phyloP scores from a whole-genome alignment of 2,888 invertebrate genomes.

The Pterostichus madidus region DNA sequence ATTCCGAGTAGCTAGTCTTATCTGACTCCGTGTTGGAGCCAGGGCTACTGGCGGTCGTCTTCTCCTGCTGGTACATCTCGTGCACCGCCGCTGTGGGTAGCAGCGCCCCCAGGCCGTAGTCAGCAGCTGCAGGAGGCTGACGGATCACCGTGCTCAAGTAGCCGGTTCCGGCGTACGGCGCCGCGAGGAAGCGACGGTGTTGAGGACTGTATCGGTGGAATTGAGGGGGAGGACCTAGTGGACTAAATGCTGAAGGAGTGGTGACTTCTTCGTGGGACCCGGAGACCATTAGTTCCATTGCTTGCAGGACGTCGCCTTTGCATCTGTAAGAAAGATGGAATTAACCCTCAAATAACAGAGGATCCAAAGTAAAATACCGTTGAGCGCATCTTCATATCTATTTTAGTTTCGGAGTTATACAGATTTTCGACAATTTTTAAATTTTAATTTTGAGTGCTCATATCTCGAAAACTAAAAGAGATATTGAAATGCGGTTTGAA shows the following conservation, averaged over 20 bases:
- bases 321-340: constrained; percentile 71
- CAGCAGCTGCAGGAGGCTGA: constrained; percentile 74
- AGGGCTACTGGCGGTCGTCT: constrained; percentile 77
- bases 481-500: too few species aligned
- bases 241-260: constrained; percentile 87
- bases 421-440: too few species aligned
- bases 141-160: constrained; percentile 89
- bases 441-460: too few species aligned
- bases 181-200: constrained; percentile 87
- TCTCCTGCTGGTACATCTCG: constrained; percentile 76
- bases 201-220: constrained; percentile 80
- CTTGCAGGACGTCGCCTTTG: constrained; percentile 92
- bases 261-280: constrained; percentile 76
- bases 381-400: too few species aligned
- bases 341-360: neutral
- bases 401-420: too few species aligned
- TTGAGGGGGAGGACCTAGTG: constrained; percentile 82
- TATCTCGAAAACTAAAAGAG: too few species aligned
- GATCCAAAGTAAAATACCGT: too few species aligned
- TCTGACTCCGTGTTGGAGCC: constrained; percentile 79
- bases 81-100: constrained; percentile 73
- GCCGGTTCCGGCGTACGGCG: constrained; percentile 91
- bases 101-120: constrained; percentile 75
- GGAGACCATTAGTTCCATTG: constrained; percentile 94
- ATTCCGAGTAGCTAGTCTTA: constrained; percentile 80